Evolutionary conservation across 2,797 vertebrate species (phyloP).

Genomic region (Toxotes lorentzi): DNA sequence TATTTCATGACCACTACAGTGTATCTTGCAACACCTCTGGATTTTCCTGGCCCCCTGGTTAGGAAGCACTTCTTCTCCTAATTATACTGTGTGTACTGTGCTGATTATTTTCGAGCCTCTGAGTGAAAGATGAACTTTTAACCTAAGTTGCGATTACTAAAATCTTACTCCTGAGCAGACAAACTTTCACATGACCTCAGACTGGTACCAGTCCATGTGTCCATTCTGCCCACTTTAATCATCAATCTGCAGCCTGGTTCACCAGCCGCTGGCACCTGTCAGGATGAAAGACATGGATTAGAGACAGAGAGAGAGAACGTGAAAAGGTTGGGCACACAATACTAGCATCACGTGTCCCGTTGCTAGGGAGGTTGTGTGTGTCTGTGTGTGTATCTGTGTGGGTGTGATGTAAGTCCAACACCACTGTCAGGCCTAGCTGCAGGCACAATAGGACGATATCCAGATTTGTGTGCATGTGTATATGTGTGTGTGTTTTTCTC

Average conservation of each 20-base stretch:
- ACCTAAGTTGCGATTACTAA: constrained; percentile 33
- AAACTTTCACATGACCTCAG: constrained; percentile 64
- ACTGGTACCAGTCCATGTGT: constrained; percentile 76
- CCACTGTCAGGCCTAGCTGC: constrained; percentile 74
- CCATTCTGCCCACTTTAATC: constrained; percentile 76
- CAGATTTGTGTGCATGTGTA: constrained; percentile 67
- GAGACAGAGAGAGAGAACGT: constrained; percentile 72
- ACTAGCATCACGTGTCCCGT: constrained; percentile 71
- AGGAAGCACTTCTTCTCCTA: neutral
- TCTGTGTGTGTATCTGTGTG: constrained; percentile 29
- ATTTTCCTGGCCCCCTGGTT: neutral
- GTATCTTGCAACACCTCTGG: constrained; percentile 7
- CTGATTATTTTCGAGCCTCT: constrained; percentile 26
- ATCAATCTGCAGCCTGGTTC: constrained; percentile 77
- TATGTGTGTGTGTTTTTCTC: constrained; percentile 39
- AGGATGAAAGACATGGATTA: constrained; percentile 82
- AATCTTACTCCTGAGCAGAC: constrained; percentile 40
- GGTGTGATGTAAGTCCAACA: constrained; percentile 75
- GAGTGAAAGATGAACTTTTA: constrained; percentile 52
- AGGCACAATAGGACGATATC: constrained; percentile 75
- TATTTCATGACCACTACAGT: constrained; percentile 13
- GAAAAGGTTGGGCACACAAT: constrained; percentile 80
- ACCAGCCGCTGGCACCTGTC: constrained; percentile 81
- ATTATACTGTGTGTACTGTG: constrained; percentile 9
- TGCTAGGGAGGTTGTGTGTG: constrained; percentile 71